These are phyloP conservation scores for Troides helena DNA, from an alignment of 2,888 invertebrate genomes.

Conservation along the genomic window DNA sequence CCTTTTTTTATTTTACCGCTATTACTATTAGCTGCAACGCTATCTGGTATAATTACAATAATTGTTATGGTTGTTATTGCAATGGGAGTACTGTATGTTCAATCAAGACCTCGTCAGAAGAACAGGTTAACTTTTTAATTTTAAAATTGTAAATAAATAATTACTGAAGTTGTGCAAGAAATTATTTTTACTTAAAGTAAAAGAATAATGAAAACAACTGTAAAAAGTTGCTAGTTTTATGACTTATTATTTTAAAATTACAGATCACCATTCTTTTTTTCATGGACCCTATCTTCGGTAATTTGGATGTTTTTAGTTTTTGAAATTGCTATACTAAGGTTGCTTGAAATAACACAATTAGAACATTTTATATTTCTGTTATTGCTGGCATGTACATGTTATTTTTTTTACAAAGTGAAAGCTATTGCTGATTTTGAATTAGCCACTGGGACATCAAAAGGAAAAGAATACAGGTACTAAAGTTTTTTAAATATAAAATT, in stretches of 20 bases:
- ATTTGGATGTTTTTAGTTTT: constrained; percentile 84
- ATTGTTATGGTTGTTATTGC: constrained; percentile 64
- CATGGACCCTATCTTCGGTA: constrained; percentile 86
- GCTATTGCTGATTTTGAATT: constrained; percentile 66
- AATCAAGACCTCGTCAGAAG: constrained; percentile 68
- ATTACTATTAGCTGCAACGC: constrained; percentile 57
- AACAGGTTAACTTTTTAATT: constrained; percentile 55
- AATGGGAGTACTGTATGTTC: constrained; percentile 68
- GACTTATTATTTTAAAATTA: constrained; percentile 36
- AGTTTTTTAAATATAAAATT: background rate
- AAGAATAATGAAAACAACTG: background rate
- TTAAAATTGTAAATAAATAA: too few relatives aligned
- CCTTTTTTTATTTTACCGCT: constrained; percentile 68
- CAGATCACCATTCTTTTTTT: constrained; percentile 86
- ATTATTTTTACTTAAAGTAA: too few relatives aligned
- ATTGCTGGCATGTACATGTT: constrained; percentile 58
- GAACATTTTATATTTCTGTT: constrained; percentile 69
- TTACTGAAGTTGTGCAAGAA: too few relatives aligned
- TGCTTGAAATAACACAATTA: constrained; percentile 82
- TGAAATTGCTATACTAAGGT: constrained; percentile 84
- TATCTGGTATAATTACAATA: constrained; percentile 60
- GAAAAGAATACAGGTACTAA: constrained; percentile 69
- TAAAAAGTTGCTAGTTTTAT: background rate
- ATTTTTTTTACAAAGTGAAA: constrained; percentile 72
- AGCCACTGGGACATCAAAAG: constrained; percentile 65